phyloP scores from a whole-genome alignment of 2,888 invertebrate genomes.

The Alloplasta piceator region DNA sequence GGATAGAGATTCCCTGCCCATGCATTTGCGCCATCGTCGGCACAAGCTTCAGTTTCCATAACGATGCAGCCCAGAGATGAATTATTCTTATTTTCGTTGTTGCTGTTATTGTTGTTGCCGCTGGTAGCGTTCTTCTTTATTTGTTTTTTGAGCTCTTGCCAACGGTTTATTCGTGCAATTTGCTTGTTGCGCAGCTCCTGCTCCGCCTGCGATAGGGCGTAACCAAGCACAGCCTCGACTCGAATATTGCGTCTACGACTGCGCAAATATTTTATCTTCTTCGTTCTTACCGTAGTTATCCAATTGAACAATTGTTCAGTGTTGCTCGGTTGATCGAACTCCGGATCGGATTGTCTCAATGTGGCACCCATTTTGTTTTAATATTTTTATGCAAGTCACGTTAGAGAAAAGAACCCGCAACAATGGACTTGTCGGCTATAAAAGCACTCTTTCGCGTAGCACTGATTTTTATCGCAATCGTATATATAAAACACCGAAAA shows the following conservation, averaged over 20 bases:
- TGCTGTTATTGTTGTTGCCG: background rate
- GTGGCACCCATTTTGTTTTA: slow-evolving; percentile 68
- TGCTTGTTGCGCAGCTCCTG: slow-evolving; percentile 86
- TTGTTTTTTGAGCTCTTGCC: slow-evolving; percentile 83
- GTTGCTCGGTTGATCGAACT: slow-evolving; percentile 70
- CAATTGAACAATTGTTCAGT: slow-evolving; percentile 83
- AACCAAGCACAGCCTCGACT: slow-evolving; percentile 87
- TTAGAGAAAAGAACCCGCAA: slow-evolving; percentile 23
- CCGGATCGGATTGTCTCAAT: slow-evolving; percentile 69
- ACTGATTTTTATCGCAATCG: background rate
- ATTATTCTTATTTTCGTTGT: slow-evolving; percentile 22
- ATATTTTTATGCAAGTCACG: slow-evolving; percentile 11
- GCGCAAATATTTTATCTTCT: slow-evolving; percentile 86
- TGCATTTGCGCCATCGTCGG: slow-evolving; percentile 49
- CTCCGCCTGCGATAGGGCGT: slow-evolving; percentile 86
- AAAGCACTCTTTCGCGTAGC: background rate
- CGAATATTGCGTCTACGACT: slow-evolving; percentile 86
- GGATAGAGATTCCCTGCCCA: slow-evolving; percentile 81
- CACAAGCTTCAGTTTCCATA: slow-evolving; percentile 53
- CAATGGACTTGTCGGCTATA: background rate
- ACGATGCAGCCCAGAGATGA: slow-evolving; percentile 44
- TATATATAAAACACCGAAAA: slow-evolving; percentile 4
- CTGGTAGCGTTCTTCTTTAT: slow-evolving; percentile 68
- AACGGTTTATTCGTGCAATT: slow-evolving; percentile 86
- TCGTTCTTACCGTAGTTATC: slow-evolving; percentile 87